Evolutionary conservation across 2,113 vertebrate species (phyloP).

Genomic region (Ceuthmochares aereus): DNA sequence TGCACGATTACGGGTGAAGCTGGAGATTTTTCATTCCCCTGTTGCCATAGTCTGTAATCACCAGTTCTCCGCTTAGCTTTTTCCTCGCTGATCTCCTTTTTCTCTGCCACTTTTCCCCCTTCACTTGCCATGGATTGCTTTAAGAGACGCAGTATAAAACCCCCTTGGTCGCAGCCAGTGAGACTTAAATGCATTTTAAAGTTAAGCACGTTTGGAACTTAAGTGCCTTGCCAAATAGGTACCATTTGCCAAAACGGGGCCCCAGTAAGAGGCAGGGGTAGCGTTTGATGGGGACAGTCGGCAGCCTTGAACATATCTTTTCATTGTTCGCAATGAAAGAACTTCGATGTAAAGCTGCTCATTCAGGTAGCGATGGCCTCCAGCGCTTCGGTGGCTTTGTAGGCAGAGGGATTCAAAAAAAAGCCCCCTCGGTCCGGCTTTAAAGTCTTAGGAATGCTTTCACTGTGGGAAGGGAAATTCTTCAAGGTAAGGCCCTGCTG

Average conservation of each 20-base stretch:
- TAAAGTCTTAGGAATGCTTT: conserved; percentile 49
- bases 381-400: conserved; percentile 2
- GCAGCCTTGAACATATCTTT: conserved; percentile 51
- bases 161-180: neutral
- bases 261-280: neutral
- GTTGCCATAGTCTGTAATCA: neutral
- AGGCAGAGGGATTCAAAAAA: conserved; percentile 27
- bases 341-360: neutral
- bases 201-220: conserved; percentile 35
- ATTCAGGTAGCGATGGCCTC: conserved; percentile 32
- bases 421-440: conserved; percentile 24
- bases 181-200: conserved; percentile 23
- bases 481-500: conserved; percentile 53
- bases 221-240: conserved; percentile 30
- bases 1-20: neutral
- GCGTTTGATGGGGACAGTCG: conserved; percentile 20
- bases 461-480: conserved; percentile 61
- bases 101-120: neutral
- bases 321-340: conserved; percentile 29
- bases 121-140: neutral
- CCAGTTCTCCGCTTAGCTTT: neutral
- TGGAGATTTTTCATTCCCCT: neutral
- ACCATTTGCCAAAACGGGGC: neutral
- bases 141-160: neutral
- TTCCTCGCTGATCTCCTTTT: neutral